phyloP scores from a whole-genome alignment of 1,140 invertebrate species.

The Euura lappo region DNA sequence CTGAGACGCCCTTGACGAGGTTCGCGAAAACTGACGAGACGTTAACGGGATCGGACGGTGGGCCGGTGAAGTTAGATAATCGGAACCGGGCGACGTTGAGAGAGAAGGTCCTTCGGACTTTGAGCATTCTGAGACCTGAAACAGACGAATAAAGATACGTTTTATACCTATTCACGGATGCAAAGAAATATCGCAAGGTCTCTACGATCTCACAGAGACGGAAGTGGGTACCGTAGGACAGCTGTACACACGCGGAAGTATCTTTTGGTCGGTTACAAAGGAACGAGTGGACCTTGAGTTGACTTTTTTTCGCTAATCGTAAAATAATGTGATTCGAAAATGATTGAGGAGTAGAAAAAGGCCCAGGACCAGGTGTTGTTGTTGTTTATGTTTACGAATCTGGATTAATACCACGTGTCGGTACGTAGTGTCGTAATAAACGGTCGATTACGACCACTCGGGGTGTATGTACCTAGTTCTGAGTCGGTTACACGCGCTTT shows the following conservation, averaged over 20 bases:
- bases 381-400: neutral
- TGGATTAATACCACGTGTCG: neutral
- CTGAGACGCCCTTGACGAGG: slow-evolving; percentile 66
- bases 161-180: too few species aligned
- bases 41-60: slow-evolving; percentile 71
- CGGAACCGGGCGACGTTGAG: slow-evolving; percentile 74
- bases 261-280: too few species aligned
- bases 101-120: slow-evolving; percentile 78
- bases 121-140: slow-evolving; percentile 72
- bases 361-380: neutral
- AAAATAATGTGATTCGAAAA: too few species aligned
- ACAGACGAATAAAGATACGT: slow-evolving; percentile 13
- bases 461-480: neutral
- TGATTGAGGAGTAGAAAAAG: too few species aligned
- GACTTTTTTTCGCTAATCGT: too few species aligned
- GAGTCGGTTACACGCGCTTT: neutral
- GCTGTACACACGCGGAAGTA: too few species aligned
- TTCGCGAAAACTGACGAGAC: slow-evolving; percentile 65
- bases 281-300: too few species aligned
- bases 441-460: neutral
- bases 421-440: neutral
- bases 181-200: too few species aligned
- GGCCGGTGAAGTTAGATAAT: slow-evolving; percentile 66
- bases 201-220: too few species aligned
- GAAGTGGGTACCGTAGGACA: too few species aligned